Evolutionary conservation across 2,797 vertebrate genomes (phyloP).

Genomic region (Lophotriccus pileatus): DNA sequence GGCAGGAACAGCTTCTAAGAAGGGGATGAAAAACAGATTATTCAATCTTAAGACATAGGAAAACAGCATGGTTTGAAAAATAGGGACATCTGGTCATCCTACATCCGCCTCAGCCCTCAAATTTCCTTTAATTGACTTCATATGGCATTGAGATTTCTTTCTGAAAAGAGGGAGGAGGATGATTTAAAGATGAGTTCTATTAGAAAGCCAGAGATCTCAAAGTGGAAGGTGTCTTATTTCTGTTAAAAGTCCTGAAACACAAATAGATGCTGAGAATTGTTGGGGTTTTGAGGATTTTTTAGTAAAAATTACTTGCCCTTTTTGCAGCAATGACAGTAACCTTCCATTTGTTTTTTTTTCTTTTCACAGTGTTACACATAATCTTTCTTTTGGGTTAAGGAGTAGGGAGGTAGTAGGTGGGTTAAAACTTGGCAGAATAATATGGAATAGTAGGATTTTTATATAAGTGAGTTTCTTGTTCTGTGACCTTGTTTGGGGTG

Average conservation of each 20-base stretch:
- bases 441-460: neutral
- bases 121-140: constrained; percentile 66
- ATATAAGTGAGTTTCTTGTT: neutral
- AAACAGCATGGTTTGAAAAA: constrained; percentile 58
- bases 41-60: constrained; percentile 36
- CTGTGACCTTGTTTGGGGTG: constrained; percentile 21
- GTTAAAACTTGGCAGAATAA: neutral
- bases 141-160: constrained; percentile 44
- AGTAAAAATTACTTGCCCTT: neutral
- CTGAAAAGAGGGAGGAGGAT: neutral
- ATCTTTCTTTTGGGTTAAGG: neutral
- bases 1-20: constrained; percentile 39
- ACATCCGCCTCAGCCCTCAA: constrained; percentile 45
- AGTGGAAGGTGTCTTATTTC: neutral
- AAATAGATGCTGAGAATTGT: neutral
- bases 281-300: neutral
- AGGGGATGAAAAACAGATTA: constrained; percentile 61
- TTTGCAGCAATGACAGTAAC: neutral
- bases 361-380: neutral
- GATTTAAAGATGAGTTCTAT: constrained; percentile 9
- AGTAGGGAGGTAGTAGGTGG: neutral
- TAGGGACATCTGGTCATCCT: constrained; percentile 65
- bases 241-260: neutral
- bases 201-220: constrained; percentile 19
- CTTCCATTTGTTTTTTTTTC: neutral